Percentiles rank a stretch among this genome's conserved stretches.
Evolutionary conservation across 2,797 vertebrate species (phyloP).

Genomic region (Phoeniculus purpureus): DNA sequence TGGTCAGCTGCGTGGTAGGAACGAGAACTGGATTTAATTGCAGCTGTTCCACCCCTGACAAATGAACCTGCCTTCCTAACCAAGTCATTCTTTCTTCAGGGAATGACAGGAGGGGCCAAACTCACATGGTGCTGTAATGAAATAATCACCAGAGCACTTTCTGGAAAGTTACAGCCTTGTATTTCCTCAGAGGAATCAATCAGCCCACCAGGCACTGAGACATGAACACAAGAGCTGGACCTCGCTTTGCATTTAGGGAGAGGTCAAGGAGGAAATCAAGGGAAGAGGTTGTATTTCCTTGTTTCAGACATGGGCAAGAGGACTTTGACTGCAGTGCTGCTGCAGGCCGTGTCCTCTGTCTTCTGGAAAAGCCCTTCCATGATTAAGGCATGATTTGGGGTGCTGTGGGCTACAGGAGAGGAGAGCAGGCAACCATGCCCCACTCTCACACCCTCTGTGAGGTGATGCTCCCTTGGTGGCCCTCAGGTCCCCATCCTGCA

Average conservation of each 20-base stretch:
- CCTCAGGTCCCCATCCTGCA: not conserved
- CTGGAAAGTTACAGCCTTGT: not conserved
- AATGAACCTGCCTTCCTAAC: constrained; percentile 24
- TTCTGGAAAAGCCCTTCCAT: not conserved
- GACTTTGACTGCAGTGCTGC: not conserved
- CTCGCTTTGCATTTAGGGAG: not conserved
- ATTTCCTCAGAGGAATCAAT: not conserved
- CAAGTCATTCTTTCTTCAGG: not conserved
- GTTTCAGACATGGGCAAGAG: not conserved
- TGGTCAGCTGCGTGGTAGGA: constrained; percentile 6
- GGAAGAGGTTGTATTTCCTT: not conserved
- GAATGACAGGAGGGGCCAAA: not conserved
- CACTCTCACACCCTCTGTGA: not conserved
- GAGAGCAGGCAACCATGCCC: not conserved
- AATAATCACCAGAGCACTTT: not conserved
- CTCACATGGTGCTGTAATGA: not conserved
- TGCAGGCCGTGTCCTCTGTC: not conserved
- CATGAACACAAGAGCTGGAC: not conserved
- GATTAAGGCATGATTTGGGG: not conserved
- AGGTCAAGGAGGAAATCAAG: not conserved
- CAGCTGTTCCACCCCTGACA: constrained; percentile 53
- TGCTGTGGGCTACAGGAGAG: not conserved
- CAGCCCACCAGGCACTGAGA: not conserved
- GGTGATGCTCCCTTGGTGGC: not conserved
- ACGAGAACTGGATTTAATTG: constrained; percentile 12